phyloP scores from a whole-genome alignment of 2,113 vertebrate species.

The Pitta sordida region DNA sequence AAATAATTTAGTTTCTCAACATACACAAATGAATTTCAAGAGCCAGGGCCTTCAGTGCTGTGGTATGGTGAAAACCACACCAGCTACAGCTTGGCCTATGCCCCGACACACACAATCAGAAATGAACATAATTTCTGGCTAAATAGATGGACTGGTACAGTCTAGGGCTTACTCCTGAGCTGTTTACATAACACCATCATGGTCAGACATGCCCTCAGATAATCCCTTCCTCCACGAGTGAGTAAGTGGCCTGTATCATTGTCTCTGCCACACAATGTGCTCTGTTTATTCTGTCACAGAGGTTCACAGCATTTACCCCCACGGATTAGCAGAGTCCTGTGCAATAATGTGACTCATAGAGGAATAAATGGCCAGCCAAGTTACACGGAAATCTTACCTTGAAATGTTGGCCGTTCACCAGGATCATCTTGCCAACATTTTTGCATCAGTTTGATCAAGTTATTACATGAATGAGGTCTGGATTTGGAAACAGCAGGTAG shows the following conservation, averaged over 20 bases:
- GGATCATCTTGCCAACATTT: constrained; percentile 89
- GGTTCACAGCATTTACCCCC: background rate
- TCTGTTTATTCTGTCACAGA: constrained; percentile 49
- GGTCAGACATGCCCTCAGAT: constrained; percentile 45
- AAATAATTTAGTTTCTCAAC: background rate
- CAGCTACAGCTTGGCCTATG: background rate
- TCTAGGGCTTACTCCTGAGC: background rate
- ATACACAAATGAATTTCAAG: background rate
- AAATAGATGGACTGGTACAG: background rate
- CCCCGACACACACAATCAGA: background rate
- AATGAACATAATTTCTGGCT: background rate
- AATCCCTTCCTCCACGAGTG: constrained; percentile 31
- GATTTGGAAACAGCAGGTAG: constrained; percentile 82
- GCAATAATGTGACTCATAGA: constrained; percentile 32
- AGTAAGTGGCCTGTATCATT: constrained; percentile 41
- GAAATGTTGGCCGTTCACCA: constrained; percentile 86
- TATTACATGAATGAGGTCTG: constrained; percentile 82
- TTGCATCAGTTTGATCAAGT: constrained; percentile 89
- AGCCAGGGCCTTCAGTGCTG: background rate
- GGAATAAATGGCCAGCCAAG: background rate
- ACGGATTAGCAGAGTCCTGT: constrained; percentile 48
- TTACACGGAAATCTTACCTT: constrained; percentile 78
- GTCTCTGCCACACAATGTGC: constrained; percentile 11
- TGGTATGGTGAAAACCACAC: background rate
- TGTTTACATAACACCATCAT: constrained; percentile 29